These are phyloP conservation scores for Coenonympha arcania DNA, from an alignment of 2,888 invertebrate species.

Conservation along the genomic window DNA sequence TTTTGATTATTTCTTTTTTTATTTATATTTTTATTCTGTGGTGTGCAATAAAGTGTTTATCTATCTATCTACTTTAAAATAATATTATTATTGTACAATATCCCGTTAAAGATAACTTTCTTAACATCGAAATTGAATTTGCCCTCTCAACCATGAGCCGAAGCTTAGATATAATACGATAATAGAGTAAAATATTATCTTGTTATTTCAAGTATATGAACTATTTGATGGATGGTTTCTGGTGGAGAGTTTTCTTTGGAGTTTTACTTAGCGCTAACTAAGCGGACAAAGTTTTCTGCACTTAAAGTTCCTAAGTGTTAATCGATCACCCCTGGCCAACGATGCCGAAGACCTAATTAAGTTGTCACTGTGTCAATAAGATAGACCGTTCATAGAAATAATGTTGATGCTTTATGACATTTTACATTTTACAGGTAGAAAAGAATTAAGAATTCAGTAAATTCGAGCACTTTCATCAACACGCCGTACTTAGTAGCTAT, in stretches of 20 bases:
- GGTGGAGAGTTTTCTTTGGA: constrained; percentile 44
- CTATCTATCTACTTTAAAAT: too few relatives aligned
- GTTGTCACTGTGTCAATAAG: constrained; percentile 5
- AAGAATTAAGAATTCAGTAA: too few relatives aligned
- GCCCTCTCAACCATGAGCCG: neutral
- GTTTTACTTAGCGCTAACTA: constrained; percentile 58
- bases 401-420: neutral
- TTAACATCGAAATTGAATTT: neutral
- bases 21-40: too few relatives aligned
- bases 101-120: neutral
- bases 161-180: neutral
- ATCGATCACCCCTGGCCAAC: constrained; percentile 60
- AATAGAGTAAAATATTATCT: constrained; percentile 15
- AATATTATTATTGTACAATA: too few relatives aligned
- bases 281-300: constrained; percentile 53
- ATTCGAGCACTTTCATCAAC: too few relatives aligned
- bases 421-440: too few relatives aligned
- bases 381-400: neutral
- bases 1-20: too few relatives aligned
- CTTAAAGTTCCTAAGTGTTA: constrained; percentile 54
- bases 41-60: too few relatives aligned
- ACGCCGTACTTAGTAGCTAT: too few relatives aligned
- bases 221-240: constrained; percentile 63
- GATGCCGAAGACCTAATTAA: constrained; percentile 43
- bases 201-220: constrained; percentile 26